Evolutionary conservation across 2,888 invertebrate genomes (phyloP), one percentile per base, ranked within the genome.

Genomic region (Tricholauxania praeusta): DNA sequence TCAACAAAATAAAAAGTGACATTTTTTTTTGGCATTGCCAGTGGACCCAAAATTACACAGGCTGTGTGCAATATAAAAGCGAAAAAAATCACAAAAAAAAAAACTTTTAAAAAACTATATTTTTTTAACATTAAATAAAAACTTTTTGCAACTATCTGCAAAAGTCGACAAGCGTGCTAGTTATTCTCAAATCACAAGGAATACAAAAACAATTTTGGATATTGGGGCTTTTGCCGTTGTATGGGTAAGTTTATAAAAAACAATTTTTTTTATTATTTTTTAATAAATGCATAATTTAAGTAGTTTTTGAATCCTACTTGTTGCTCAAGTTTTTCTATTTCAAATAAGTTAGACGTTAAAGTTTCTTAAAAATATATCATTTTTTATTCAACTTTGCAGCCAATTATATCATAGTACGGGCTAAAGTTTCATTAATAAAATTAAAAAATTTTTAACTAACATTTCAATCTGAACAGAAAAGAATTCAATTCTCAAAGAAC

Each of bases 201-300:
- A 77, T 78, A 76, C 72, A 75, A 74, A 78, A 77, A 79, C 75
- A 82, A 82, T 78, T 82, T 84, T 80, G 80, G 82, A 81, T 82
- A 84, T 87, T 84, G 84, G 84, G 84, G 87, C 86, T 84, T 87
- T 87, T 84, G 86, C 86, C 88, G 82, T 89, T 89, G 89, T 89
- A 89, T 89, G 89, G 89, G 89, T 89, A 85, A 89, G 89, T 88
- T 63, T 8, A 63, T 39, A 28, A 63, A 15, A 55, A 15, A 39
- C 14, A 49, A 53, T 62, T 51, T 57, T 57, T 68, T 59, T 47
- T 60, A 28, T 39, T 28, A 3, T 15, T 51, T 65, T 48, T 64
- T 28, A 5, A 15, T 19, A 10, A 49, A 22, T 22, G 22, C 22
- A 22, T 22, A 22, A 22, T 22, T 14, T 28, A 65, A 10, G 39